Conservation (phyloP, 2,888 invertebrate species). For the Calameuta idolon region DNA sequence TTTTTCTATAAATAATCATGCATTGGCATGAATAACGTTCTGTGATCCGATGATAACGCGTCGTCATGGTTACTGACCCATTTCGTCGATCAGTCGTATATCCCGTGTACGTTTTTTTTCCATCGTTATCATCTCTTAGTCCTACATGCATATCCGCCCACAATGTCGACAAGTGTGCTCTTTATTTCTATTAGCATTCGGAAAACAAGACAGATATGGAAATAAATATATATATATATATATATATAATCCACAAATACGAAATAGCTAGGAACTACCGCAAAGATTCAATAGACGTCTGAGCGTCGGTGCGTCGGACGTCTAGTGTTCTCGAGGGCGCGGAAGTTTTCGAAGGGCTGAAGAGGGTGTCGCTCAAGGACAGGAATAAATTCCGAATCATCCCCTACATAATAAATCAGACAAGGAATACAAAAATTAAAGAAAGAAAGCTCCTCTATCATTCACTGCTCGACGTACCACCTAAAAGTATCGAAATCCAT, state of each 20-base stretch:
- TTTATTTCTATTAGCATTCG: neutral
- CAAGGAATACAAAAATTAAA: too few species aligned
- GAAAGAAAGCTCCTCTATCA: too few species aligned
- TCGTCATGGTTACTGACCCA: neutral
- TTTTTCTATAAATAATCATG: neutral
- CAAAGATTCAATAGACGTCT: neutral
- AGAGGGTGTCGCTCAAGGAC: neutral
- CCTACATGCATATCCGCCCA: neutral
- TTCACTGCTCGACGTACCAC: too few species aligned
- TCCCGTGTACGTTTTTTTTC: neutral
- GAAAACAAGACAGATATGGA: neutral
- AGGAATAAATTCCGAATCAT: neutral
- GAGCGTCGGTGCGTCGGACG: neutral
- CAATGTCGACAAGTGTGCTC: neutral
- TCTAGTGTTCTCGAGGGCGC: neutral
- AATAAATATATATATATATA: too few species aligned
- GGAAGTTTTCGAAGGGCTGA: neutral
- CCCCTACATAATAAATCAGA: neutral
- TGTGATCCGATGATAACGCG: neutral
- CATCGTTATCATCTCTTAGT: neutral
- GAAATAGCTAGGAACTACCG: neutral
- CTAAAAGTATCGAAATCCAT: too few species aligned
- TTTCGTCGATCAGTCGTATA: neutral
- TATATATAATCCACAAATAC: neutral
- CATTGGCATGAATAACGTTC: neutral